Evolutionary conservation across 1,140 invertebrate genomes (phyloP).

Genomic region (Eriosoma lanigerum): DNA sequence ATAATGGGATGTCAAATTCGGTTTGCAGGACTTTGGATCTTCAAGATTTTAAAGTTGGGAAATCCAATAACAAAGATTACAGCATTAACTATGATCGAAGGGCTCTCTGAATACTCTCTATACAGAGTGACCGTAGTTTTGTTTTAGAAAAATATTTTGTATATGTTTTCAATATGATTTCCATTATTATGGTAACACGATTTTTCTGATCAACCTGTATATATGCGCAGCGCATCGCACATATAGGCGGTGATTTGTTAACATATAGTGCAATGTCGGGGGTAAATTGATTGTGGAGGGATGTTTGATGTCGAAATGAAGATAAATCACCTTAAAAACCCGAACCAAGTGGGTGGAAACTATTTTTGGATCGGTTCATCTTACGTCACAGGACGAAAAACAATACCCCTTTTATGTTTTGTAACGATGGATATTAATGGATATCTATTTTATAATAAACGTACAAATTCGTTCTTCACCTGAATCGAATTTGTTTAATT

Average conservation of each 20-base stretch:
- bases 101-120: conserved; percentile 31
- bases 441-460: background rate
- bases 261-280: conserved; percentile 36
- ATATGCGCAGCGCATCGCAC: background rate
- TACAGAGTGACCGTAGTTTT: too few species aligned
- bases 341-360: conserved; percentile 45
- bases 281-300: conserved; percentile 52
- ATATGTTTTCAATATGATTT: too few species aligned
- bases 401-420: background rate
- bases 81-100: conserved; percentile 48
- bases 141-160: too few species aligned
- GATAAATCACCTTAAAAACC: conserved; percentile 48
- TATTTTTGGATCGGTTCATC: conserved; percentile 40
- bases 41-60: background rate
- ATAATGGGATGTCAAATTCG: conserved; percentile 29
- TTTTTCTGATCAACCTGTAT: too few species aligned
- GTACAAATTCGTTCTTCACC: background rate
- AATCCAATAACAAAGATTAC: conserved; percentile 36
- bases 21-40: conserved; percentile 25
- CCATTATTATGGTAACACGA: too few species aligned
- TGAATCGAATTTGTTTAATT: background rate
- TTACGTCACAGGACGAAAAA: conserved; percentile 4
- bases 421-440: conserved; percentile 7
- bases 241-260: conserved; percentile 48
- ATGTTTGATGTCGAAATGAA: conserved; percentile 50